Conservation (phyloP, 2,888 invertebrate genomes). For the Nymphalis urticae region DNA sequence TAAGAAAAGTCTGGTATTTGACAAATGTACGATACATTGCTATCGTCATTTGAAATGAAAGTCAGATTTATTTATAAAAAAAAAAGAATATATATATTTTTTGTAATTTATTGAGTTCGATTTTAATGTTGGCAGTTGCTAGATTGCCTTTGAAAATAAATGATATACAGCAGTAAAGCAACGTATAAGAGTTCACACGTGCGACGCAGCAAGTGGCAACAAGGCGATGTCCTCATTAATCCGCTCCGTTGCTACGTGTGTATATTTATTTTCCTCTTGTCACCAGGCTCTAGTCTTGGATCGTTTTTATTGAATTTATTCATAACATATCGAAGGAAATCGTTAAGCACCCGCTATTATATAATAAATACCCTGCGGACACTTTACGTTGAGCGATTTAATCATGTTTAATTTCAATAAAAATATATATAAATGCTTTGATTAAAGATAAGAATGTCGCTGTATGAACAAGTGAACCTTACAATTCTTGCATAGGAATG, state of each 20-base stretch:
- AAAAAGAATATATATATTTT: neutral
- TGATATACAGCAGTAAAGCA: constrained; percentile 1
- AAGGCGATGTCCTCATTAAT: constrained; percentile 32
- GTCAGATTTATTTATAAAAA: neutral
- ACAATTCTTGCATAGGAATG: neutral
- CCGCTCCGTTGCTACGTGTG: constrained; percentile 26
- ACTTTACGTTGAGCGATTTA: constrained; percentile 13
- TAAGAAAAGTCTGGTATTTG: too few relatives aligned
- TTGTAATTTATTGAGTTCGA: neutral
- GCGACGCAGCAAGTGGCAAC: constrained; percentile 23
- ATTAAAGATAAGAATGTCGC: neutral
- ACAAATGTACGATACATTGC: neutral
- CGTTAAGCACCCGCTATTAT: constrained; percentile 34
- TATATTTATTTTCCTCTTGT: constrained; percentile 38
- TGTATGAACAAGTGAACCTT: neutral
- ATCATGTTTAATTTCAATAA: constrained; percentile 13
- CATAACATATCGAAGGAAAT: constrained; percentile 37
- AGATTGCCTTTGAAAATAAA: neutral
- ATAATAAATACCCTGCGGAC: constrained; percentile 26
- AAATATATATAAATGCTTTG: neutral
- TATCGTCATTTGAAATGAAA: neutral
- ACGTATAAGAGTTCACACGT: constrained; percentile 16
- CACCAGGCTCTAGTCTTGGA: constrained; percentile 34
- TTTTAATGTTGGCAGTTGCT: neutral
- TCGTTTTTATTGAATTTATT: constrained; percentile 38